Percentiles rank a stretch among this genome's conserved stretches.
Conservation (phyloP, 2,113 vertebrate species). For the Oriolus oriolus region DNA sequence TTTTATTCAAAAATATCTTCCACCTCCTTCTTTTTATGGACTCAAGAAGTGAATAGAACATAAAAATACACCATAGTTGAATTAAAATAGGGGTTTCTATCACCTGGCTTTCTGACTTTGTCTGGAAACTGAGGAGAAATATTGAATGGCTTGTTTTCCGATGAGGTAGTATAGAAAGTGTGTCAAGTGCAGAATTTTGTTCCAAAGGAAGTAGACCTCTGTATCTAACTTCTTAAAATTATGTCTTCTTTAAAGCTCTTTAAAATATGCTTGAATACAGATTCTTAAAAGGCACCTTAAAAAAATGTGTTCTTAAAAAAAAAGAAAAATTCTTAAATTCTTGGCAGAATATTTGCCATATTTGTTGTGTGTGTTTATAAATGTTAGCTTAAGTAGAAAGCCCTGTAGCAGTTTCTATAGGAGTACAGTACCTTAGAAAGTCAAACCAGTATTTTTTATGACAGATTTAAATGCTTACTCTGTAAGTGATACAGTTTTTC, state of each 20-base stretch:
- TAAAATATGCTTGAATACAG: background rate
- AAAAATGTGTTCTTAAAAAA: background rate
- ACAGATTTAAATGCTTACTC: background rate
- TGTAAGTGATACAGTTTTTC: background rate
- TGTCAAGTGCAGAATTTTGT: background rate
- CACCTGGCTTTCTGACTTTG: background rate
- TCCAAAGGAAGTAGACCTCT: background rate
- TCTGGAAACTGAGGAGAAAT: background rate
- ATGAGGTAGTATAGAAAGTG: background rate
- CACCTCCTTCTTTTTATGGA: background rate
- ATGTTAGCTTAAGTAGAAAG: background rate
- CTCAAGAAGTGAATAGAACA: background rate
- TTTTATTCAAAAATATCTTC: background rate
- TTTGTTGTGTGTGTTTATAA: background rate
- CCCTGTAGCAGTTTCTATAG: background rate
- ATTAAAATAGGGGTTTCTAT: background rate
- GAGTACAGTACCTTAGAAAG: background rate
- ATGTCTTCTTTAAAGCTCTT: background rate
- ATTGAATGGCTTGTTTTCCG: background rate
- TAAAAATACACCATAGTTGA: background rate
- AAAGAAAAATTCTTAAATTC: background rate
- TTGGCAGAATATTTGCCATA: background rate
- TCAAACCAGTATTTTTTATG: background rate
- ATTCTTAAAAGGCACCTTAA: background rate
- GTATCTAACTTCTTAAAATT: background rate